A percentile compares a stretch with the other conserved stretches of the same genome.
Conservation (phyloP, 2,113 vertebrate species). For the Grus americana region DNA sequence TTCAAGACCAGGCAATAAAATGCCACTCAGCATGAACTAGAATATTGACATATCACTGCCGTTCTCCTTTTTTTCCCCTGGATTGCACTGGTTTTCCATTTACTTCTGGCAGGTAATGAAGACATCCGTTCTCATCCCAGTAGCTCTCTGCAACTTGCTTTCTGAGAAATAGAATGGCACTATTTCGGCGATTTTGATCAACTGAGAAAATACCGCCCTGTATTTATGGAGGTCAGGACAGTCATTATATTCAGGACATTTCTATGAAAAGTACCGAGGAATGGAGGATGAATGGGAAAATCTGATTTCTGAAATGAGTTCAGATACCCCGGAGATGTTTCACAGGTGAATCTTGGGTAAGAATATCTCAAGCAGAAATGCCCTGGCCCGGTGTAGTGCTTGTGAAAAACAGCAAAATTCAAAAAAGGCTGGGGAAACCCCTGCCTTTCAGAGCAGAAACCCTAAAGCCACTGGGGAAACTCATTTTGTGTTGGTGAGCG, state of each 20-base stretch:
- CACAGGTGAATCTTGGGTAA: background rate
- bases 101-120: constrained; percentile 37
- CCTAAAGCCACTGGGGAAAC: background rate
- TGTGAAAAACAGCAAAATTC: background rate
- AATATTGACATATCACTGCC: constrained; percentile 2
- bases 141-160: constrained; percentile 11
- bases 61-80: background rate
- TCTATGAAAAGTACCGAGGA: background rate
- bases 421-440: background rate
- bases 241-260: constrained; percentile 8
- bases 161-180: constrained; percentile 36
- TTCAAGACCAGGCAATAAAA: background rate
- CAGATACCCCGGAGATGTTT: background rate
- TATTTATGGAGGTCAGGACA: constrained; percentile 41
- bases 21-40: background rate
- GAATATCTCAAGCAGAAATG: background rate
- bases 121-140: constrained; percentile 33
- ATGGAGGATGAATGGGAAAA: background rate
- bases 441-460: background rate
- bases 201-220: constrained; percentile 7
- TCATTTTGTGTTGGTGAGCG: background rate
- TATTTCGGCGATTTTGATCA: constrained; percentile 28
- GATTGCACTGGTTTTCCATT: constrained; percentile 43
- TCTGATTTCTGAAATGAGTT: background rate
- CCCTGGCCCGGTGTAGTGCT: too few relatives aligned